phyloP scores from a whole-genome alignment of 1,140 invertebrate genomes.

The Acromyrmex charruanus region DNA sequence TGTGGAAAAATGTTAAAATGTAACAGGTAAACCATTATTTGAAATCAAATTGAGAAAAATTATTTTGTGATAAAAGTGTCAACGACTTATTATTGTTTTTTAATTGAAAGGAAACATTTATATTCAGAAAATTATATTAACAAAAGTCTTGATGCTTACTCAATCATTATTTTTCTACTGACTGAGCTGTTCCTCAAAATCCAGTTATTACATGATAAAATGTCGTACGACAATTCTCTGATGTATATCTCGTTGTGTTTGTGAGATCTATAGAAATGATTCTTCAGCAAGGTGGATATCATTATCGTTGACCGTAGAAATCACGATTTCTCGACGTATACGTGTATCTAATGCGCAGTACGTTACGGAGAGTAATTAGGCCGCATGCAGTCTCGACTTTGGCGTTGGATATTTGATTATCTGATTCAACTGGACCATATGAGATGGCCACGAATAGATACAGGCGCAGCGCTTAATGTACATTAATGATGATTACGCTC shows the following conservation, averaged over 20 bases:
- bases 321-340: constrained; percentile 38
- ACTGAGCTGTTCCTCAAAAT: neutral
- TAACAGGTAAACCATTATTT: neutral
- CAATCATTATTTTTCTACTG: neutral
- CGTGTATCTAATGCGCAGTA: constrained; percentile 55
- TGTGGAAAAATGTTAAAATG: neutral
- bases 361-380: constrained; percentile 58
- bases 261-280: constrained; percentile 8
- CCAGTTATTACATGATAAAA: neutral
- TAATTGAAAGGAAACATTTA: neutral
- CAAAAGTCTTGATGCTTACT: neutral
- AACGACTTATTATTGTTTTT: neutral
- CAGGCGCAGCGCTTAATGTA: constrained; percentile 23
- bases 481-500: constrained; percentile 49
- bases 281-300: neutral
- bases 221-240: neutral
- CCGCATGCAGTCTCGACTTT: constrained; percentile 52
- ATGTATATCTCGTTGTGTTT: neutral
- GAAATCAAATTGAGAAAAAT: neutral
- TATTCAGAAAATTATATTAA: neutral
- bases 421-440: constrained; percentile 58
- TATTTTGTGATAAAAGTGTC: neutral
- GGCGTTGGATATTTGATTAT: constrained; percentile 56
- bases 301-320: constrained; percentile 40
- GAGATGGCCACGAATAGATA: constrained; percentile 54